These are phyloP conservation scores for Parauchenoglanis ngamensis DNA, from an alignment of 2,797 vertebrate genomes.

Conservation along the genomic window DNA sequence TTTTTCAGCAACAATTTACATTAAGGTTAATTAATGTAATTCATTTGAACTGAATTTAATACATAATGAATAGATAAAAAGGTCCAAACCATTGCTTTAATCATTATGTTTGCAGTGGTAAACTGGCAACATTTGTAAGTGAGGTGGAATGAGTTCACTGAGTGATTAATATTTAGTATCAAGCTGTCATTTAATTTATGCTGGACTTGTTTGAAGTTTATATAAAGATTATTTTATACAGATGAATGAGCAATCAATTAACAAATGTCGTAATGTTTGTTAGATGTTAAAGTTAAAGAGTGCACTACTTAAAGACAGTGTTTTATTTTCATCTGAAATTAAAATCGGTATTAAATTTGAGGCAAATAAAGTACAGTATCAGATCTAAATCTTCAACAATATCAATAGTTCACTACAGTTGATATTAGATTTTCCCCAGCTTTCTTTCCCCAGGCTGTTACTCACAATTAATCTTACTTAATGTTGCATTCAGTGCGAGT, in stretches of 20 bases:
- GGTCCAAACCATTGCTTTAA: background rate
- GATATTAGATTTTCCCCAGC: background rate
- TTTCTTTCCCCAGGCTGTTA: background rate
- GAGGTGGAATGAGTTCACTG: background rate
- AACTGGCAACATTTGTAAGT: background rate
- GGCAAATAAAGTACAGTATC: background rate
- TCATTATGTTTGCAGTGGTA: background rate
- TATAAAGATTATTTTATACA: background rate
- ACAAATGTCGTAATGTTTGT: background rate
- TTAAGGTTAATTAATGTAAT: background rate
- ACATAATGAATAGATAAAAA: too few relatives aligned
- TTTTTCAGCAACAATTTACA: background rate
- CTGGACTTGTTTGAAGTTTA: background rate
- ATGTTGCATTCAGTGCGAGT: conserved; percentile 32
- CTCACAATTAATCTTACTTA: conserved; percentile 32
- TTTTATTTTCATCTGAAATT: background rate
- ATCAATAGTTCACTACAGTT: conserved; percentile 6
- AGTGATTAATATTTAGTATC: background rate
- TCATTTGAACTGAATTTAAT: background rate
- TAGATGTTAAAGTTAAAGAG: background rate
- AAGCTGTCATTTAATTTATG: background rate
- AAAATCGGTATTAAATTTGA: background rate
- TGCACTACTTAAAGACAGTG: background rate
- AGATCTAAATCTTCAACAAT: background rate
- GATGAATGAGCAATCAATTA: background rate